Evolutionary conservation across 2,113 vertebrate species (phyloP), one percentile per base, ranked within the genome.

Genomic region (Cheilinus undulatus): DNA sequence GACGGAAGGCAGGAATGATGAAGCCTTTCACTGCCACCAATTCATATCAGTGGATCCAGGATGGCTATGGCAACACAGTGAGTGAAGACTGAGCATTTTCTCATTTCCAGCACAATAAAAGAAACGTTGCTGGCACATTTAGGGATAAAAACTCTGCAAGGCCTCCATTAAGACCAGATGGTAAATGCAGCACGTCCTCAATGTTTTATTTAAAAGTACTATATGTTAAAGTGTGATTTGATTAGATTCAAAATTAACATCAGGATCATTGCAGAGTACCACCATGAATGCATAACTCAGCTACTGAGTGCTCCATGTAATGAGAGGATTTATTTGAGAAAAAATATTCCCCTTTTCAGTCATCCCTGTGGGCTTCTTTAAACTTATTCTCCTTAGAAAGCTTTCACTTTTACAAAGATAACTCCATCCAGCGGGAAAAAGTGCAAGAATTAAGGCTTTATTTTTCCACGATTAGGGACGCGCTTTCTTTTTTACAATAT

Each of bases 1-100:
- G 60, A 32, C 61, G 78, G 71, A 59, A 81, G 76, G 69, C 54
- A 78, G 69, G 63, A 72, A 85, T 81, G 87, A 92, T 90, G 72
- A 87, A 90, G 80, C 62, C 74, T 82, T 91, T 87, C 78, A 84
- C 78, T 45, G 43, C 66, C 67, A 83, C 68, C 27, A 83, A 65
- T 82, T 84, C 76, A 83, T 85, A 88, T 86, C 78, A 63, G 82
- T 34, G 57, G 36, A 46, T 52, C 67, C 51, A 69, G 81, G 70
- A 60, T 32, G 50, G 73, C 62, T 45, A 68, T 38, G 65, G 64
- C 40, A 24, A 60, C 36, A 64, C 74, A 49, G 56, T 45, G 66
- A 57, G 80, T 73, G 76, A 30, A 53, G 36, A 23, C 12, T 27
- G 59, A 53, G n/a, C 23, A n/a, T 53, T 75, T 53, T 40, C 28